Percentiles rank a stretch among this genome's conserved stretches.
These are phyloP conservation scores for Bradysia coprophila DNA, from an alignment of 1,140 invertebrate genomes.

Conservation along the genomic window DNA sequence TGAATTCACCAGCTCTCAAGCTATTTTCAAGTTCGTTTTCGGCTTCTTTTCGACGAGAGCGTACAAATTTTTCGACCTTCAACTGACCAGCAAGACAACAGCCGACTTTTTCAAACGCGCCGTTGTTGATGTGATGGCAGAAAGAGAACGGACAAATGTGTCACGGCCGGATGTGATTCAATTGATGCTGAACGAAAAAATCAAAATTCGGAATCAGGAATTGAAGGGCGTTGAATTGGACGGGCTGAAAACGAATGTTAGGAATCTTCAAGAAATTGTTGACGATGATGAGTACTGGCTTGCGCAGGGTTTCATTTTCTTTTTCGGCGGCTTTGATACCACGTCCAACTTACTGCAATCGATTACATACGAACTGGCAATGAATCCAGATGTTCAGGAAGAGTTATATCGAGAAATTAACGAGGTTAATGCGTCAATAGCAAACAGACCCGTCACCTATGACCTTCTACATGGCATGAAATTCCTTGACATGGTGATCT, in stretches of 20 bases:
- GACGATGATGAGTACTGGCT: conserved; percentile 12
- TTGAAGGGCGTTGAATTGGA: conserved; percentile 23
- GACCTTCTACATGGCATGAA: conserved; percentile 17
- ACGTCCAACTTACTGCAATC: conserved; percentile 10
- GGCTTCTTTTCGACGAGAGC: neutral
- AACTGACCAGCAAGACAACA: conserved; percentile 19
- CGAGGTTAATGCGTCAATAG: conserved; percentile 5
- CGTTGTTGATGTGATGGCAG: conserved; percentile 27
- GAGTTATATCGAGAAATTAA: conserved; percentile 18
- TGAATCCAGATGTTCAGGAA: conserved; percentile 19
- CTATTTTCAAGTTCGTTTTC: neutral
- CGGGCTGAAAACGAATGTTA: neutral
- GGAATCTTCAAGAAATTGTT: conserved; percentile 2
- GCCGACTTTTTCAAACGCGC: conserved; percentile 29
- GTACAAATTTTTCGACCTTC: conserved; percentile 11
- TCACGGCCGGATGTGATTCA: conserved; percentile 31
- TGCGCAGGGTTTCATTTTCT: conserved; percentile 23
- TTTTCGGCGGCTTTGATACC: conserved; percentile 23
- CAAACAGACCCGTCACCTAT: conserved; percentile 12
- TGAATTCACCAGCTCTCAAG: conserved; percentile 1
- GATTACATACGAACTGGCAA: conserved; percentile 12
- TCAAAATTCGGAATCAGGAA: conserved; percentile 21
- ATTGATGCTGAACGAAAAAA: conserved; percentile 24
- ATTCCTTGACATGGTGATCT: conserved; percentile 24
- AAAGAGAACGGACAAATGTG: conserved; percentile 24